Evolutionary conservation across 2,113 vertebrate genomes (phyloP).

Genomic region (Holacanthus passer): DNA sequence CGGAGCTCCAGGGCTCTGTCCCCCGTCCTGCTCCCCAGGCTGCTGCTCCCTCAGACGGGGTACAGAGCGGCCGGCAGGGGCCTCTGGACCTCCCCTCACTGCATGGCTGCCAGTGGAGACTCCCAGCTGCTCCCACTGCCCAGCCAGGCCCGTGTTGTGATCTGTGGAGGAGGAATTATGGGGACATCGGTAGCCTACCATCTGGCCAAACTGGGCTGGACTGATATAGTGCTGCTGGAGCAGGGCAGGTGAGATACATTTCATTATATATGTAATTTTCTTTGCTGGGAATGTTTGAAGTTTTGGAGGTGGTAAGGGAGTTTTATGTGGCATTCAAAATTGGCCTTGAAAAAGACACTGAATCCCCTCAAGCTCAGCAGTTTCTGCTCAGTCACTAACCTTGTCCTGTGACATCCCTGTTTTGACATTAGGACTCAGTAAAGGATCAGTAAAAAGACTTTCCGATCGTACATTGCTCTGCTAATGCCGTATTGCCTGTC

Average conservation of each 20-base stretch:
- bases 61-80: constrained; percentile 72
- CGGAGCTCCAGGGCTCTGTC: constrained; percentile 76
- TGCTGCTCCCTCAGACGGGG: constrained; percentile 81
- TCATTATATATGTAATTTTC: not conserved
- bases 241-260: constrained; percentile 93
- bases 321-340: not conserved
- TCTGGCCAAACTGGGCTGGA: constrained; percentile 96
- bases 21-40: constrained; percentile 84
- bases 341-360: not conserved
- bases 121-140: constrained; percentile 83
- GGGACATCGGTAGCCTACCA: constrained; percentile 98
- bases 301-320: not conserved
- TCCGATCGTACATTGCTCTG: not conserved
- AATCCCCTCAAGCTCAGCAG: not conserved
- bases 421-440: not conserved
- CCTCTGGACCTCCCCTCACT: constrained; percentile 56
- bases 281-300: not conserved
- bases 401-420: not conserved
- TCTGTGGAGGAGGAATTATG: constrained; percentile 95
- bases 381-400: not conserved
- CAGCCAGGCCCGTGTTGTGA: constrained; percentile 90
- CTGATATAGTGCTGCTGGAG: constrained; percentile 92
- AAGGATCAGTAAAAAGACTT: not conserved
- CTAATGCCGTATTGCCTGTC: not conserved
- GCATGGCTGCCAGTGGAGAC: constrained; percentile 73